Conservation (phyloP, 2,888 invertebrate species). For the Cancer borealis region DNA sequence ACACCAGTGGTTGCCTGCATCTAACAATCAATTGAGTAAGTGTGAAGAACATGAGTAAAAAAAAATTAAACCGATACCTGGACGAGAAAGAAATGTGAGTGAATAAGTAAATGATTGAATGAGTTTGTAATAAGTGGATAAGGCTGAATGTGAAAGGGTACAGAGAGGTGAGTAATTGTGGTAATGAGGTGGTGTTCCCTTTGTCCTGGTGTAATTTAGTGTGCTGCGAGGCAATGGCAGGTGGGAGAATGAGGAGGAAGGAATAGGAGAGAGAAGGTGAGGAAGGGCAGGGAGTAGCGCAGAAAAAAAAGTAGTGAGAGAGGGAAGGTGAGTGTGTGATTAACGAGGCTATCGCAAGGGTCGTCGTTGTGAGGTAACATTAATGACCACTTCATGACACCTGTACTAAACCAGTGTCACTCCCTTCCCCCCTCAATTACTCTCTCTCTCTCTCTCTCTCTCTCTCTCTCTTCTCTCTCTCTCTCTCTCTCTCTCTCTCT, state of each 20-base stretch:
- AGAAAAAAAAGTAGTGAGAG: too few relatives aligned
- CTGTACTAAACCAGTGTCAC: background rate
- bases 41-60: background rate
- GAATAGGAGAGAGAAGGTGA: too few relatives aligned
- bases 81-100: background rate
- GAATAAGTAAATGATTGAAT: background rate
- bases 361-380: background rate
- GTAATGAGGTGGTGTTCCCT: slow-evolving; percentile 30
- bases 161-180: background rate
- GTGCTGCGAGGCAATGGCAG: background rate
- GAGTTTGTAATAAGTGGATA: too few relatives aligned
- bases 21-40: background rate
- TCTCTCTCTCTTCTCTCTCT: slow-evolving; percentile 43
- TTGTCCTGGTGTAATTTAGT: background rate
- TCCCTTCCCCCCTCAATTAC: background rate
- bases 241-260: background rate
- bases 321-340: background rate
- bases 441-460: slow-evolving; percentile 25
- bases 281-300: too few relatives aligned
- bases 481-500: slow-evolving; percentile 46
- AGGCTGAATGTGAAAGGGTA: background rate
- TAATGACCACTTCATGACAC: background rate
- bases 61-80: too few relatives aligned
- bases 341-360: background rate
- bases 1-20: background rate